Evolutionary conservation across 2,797 vertebrate species (phyloP).

Genomic region (Channa striata): DNA sequence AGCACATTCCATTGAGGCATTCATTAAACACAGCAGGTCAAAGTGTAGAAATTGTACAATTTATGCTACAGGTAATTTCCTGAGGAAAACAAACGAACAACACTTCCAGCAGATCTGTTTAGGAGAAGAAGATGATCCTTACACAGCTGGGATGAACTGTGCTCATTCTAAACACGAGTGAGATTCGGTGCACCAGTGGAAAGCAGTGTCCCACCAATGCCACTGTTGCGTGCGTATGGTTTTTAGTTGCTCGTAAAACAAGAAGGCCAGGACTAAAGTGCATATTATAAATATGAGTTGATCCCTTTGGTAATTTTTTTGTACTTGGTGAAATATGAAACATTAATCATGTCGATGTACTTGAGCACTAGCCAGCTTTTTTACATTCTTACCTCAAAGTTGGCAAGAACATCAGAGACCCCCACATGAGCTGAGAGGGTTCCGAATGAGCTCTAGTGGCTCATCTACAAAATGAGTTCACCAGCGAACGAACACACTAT

Average conservation of each 20-base stretch:
- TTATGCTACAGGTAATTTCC: background rate
- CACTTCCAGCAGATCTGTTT: constrained; percentile 27
- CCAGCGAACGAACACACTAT: background rate
- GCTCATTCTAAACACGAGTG: constrained; percentile 2
- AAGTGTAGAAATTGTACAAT: background rate
- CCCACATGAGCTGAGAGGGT: constrained; percentile 26
- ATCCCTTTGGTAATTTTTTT: constrained; percentile 3
- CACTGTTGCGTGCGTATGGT: constrained; percentile 13
- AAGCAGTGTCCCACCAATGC: constrained; percentile 18
- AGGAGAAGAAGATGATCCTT: constrained; percentile 32
- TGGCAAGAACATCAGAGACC: constrained; percentile 35
- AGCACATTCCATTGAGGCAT: background rate
- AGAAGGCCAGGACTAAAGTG: constrained; percentile 18
- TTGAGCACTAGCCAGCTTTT: constrained; percentile 42
- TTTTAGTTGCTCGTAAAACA: constrained; percentile 31
- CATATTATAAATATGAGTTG: constrained; percentile 31
- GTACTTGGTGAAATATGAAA: constrained; percentile 15
- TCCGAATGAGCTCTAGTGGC: constrained; percentile 37
- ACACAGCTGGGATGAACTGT: constrained; percentile 9
- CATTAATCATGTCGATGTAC: constrained; percentile 8
- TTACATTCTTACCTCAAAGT: constrained; percentile 43
- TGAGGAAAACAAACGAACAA: background rate
- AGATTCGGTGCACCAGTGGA: constrained; percentile 10
- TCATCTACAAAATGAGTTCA: constrained; percentile 34
- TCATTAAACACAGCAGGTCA: background rate